Conservation (phyloP, 2,797 vertebrate genomes). For the Atherinosoma microstoma region DNA sequence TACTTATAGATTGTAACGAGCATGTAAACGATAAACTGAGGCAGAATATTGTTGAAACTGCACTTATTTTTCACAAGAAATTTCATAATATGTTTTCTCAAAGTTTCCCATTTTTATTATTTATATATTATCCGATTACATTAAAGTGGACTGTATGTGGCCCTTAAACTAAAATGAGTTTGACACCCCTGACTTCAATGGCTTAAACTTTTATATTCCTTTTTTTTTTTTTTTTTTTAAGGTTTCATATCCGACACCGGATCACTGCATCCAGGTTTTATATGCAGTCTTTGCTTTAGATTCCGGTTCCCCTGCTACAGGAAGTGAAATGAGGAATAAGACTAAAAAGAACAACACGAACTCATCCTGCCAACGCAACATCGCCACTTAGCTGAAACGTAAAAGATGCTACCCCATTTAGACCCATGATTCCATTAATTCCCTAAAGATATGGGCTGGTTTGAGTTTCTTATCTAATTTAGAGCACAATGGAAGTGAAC, state of each 20-base stretch:
- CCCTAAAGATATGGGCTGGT: background rate
- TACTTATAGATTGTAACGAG: no score
- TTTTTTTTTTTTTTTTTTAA: background rate
- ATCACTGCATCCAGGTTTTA: background rate
- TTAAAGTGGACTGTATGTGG: no score
- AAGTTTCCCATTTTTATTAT: no score
- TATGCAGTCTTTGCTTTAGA: background rate
- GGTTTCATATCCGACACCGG: background rate
- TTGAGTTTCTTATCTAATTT: constrained; percentile 29
- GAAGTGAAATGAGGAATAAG: constrained; percentile 13
- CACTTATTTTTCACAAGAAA: no score
- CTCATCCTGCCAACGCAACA: constrained; percentile 15
- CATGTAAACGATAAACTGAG: no score
- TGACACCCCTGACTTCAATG: no score
- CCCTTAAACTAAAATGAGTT: no score
- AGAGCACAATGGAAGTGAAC: constrained; percentile 22
- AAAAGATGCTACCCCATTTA: constrained; percentile 12
- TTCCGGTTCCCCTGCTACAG: background rate
- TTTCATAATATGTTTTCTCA: no score
- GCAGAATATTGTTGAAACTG: no score
- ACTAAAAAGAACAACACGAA: background rate
- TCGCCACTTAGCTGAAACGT: constrained; percentile 1
- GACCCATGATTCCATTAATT: constrained; percentile 11
- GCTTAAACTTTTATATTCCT: background rate
- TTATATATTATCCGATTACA: no score